Evolutionary conservation across 2,797 vertebrate species (phyloP), one percentile per base, ranked within the genome.

Genomic region (Paguma larvata): DNA sequence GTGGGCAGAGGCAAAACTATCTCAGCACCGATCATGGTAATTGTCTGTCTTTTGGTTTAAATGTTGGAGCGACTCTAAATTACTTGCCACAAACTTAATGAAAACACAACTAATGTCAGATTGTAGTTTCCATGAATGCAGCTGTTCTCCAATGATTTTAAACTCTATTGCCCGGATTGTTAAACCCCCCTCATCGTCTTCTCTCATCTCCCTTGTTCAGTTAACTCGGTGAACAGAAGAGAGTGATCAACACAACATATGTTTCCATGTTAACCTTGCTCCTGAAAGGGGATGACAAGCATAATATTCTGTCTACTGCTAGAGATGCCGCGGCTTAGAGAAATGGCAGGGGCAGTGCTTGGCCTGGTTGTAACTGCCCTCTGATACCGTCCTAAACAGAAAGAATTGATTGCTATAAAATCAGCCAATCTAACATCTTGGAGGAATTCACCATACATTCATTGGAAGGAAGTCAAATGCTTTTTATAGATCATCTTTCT

Each of bases 21-120:
- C 13, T 92, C 59, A 92, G 70, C 63, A 92, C n/a, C 92, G 96
- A 86, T 93, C 85, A 62, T 48, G 32, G n/a, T 67, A 80, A 46
- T 30, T 89, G 15, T 65, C 2, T 72, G 75, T 32, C 41, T 94
- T 93, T 87, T 30, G 73, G 25, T 41, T 95, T 84, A 82, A 77
- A 11, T 78, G 46, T 38, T 85, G 44, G 41, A 85, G 27, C 65
- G 85, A 87, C 48, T 13, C 38, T 90, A 86, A 91, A 91, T 87
- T 86, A 90, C 38, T 85, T 70, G 72, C 34, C 70, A 85, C 65
- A 41, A 46, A 84, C 30, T 84, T 91, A 92, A 97, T 84, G 80
- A 89, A 89, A 82, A 70, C 51, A 80, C 46, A 89, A 87, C 41
- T 80, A 72, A 89, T 34, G 78, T 90, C 80, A 85, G 85, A 62